Evolutionary conservation across 2,113 vertebrate species (phyloP).

Genomic region (Antechinus flavipes): DNA sequence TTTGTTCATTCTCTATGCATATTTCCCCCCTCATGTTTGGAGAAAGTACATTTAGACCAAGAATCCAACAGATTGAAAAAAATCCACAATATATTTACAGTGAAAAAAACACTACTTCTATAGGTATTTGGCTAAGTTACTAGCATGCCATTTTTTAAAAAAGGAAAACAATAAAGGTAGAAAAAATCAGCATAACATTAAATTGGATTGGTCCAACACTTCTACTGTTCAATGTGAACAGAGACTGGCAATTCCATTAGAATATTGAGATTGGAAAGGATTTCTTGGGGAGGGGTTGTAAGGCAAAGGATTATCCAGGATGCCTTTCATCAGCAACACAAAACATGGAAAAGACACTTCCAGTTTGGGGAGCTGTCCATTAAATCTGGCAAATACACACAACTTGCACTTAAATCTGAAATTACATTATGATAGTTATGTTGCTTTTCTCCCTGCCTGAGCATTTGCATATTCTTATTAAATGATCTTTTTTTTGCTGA

Average conservation of each 20-base stretch:
- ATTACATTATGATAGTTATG: background rate
- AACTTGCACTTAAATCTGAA: background rate
- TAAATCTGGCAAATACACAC: background rate
- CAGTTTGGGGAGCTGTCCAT: background rate
- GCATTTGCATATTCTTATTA: background rate
- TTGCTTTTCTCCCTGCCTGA: background rate
- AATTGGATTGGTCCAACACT: background rate
- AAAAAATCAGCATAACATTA: background rate
- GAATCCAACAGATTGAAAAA: background rate
- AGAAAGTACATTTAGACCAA: constrained; percentile 28
- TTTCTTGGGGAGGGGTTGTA: background rate
- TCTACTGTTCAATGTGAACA: background rate
- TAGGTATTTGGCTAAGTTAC: background rate
- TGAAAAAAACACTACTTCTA: background rate
- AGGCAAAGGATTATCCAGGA: background rate
- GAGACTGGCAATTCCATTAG: background rate
- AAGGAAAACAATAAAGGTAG: constrained; percentile 12
- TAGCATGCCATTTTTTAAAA: background rate
- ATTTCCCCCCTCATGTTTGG: background rate
- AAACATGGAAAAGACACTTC: background rate
- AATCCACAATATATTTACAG: background rate
- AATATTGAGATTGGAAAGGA: background rate
- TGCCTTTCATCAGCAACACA: background rate
- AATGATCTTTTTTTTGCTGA: background rate
- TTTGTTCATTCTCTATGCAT: background rate